phyloP scores from a whole-genome alignment of 2,113 vertebrate species.

The Nesogale talazaci region DNA sequence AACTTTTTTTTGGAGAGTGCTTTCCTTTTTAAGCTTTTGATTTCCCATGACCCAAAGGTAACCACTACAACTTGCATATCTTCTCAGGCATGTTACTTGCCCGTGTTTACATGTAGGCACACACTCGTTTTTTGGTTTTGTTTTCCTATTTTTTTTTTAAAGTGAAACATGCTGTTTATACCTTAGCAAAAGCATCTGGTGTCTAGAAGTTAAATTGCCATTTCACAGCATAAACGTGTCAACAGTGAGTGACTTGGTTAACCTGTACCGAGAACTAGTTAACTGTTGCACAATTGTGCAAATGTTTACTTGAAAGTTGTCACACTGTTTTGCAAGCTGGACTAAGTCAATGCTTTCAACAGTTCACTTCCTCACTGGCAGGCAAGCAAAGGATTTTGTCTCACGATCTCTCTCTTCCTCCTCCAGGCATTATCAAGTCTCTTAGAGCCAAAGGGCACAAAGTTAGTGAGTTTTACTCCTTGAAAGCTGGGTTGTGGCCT shows the following conservation, averaged over 20 bases:
- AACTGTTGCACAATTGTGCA: neutral
- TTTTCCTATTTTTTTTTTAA: neutral
- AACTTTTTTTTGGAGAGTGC: too few relatives aligned
- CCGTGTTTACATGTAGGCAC: neutral
- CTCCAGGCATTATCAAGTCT: neutral
- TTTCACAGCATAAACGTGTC: neutral
- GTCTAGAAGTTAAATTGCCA: neutral
- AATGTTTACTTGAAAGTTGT: neutral
- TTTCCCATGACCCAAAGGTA: neutral
- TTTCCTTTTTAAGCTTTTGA: neutral
- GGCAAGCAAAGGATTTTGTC: slow-evolving; percentile 46
- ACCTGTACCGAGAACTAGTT: neutral
- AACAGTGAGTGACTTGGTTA: neutral
- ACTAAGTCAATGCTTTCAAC: neutral
- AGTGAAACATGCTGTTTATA: neutral
- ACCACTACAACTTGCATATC: neutral
- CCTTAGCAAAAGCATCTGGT: neutral
- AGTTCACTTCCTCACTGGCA: neutral
- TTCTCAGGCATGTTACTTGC: neutral
- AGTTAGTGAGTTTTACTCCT: neutral
- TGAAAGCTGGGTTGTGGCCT: neutral
- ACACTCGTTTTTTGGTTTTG: neutral
- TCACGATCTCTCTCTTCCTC: neutral
- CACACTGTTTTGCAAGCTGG: neutral
- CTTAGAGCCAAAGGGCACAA: slow-evolving; percentile 15